These are phyloP conservation scores for Hylia prasina DNA, from an alignment of 2,113 vertebrate genomes.

Conservation along the genomic window DNA sequence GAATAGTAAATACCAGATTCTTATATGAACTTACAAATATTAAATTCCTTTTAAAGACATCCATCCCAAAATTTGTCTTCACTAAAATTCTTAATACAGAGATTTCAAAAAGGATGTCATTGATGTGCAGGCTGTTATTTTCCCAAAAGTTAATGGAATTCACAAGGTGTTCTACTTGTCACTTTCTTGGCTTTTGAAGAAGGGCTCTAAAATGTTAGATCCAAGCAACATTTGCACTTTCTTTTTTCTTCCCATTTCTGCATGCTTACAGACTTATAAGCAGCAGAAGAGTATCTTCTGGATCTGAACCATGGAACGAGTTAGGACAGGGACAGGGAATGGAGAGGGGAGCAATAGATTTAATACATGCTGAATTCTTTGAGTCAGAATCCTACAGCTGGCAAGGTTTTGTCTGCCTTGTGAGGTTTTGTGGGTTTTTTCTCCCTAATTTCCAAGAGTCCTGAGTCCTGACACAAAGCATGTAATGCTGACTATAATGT, in stretches of 20 bases:
- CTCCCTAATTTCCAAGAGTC: not conserved
- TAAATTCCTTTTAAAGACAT: not conserved
- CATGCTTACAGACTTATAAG: not conserved
- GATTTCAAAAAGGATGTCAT: not conserved
- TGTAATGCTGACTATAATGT: not conserved
- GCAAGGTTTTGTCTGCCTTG: not conserved
- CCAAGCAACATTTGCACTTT: not conserved
- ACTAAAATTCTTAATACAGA: not conserved
- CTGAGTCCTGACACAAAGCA: not conserved
- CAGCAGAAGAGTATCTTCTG: not conserved
- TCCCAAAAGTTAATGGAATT: not conserved
- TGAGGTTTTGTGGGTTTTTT: not conserved
- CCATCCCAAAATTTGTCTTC: not conserved
- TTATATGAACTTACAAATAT: not conserved
- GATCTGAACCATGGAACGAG: not conserved
- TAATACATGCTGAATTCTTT: not conserved
- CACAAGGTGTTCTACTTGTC: not conserved
- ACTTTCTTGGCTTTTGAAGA: not conserved
- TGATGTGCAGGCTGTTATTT: not conserved
- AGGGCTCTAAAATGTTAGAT: not conserved
- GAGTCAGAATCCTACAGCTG: not conserved
- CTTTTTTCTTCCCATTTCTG: not conserved
- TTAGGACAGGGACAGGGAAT: rapidly evolving
- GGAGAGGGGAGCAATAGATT: not conserved
- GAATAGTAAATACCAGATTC: not conserved